Base-by-base conservation (phyloP, 2,797 vertebrate genomes). In the Pachyuromys duprasi region DNA sequence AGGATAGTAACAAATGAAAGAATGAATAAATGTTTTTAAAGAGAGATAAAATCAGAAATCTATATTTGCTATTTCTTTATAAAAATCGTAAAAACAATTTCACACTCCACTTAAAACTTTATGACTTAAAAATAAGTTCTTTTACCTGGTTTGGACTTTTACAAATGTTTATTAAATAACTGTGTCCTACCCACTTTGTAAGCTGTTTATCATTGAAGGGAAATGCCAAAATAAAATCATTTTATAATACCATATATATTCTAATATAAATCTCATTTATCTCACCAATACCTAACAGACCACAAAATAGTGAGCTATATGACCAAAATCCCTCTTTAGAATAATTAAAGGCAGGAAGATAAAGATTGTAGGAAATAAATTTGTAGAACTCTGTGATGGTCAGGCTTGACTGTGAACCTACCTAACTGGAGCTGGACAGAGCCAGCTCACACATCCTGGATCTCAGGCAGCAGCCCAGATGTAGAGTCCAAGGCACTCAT, bases 311-410 rank as follows among this genome's bases (percentile, higher is more conserved):
- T 67, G 11, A 76, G 31, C 78, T 53, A 93, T 36, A 28, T 65
- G 8, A 65, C 49, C 24, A 49, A 86, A 42, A 86, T 26, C n/a
- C 31, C 5, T 69, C 82, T 69, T 88, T 1, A 92, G 33, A 83
- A 70, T 70, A 95, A 62, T 78, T 78, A 72, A 93, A 90, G 90
- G 65, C 76, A 95, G 57, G 69, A 18, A 57, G 31, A 62, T 78
- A 92, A 74, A 78, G 17, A 57, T 57, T 57, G 55, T 57, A 57
- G 55, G 55, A 57, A 57, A 5, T 49, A 49, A 11, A 49, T 49
- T 49, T 55, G 69, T 11, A 81, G n/a, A 87, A 92, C 9, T 3
- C 55, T 84, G 72, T 22, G 49, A 9, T 57, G 49, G 14, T 57
- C 18, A 70, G 22, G n/a, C n/a, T 26, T 17, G 5, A 49, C 31